Percentiles rank a stretch among this genome's conserved stretches.
Evolutionary conservation across 2,797 vertebrate species (phyloP).

Genomic region (Hypotaenidia philippensis): DNA sequence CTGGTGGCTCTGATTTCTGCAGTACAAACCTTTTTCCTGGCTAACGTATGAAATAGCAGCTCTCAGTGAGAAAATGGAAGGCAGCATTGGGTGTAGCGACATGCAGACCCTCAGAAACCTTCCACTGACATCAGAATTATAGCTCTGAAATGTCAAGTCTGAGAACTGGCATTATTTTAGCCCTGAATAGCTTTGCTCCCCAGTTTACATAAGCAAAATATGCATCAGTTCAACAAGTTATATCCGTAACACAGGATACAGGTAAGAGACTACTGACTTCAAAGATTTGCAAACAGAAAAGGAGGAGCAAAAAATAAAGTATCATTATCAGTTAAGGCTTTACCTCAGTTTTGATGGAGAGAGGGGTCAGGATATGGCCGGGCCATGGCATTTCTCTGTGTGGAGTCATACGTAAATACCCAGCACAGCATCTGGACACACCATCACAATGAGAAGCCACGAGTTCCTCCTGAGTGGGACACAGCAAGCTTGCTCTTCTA

Average conservation of each 20-base stretch:
- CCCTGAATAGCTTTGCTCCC: not conserved
- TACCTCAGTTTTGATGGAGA: not conserved
- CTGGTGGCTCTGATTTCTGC: not conserved
- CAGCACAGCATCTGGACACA: not conserved
- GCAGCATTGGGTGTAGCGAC: not conserved
- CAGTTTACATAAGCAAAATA: not conserved
- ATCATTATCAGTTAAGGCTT: not conserved
- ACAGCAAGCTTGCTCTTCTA: not conserved
- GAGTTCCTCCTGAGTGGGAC: not conserved
- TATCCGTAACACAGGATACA: not conserved
- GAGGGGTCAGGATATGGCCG: not conserved
- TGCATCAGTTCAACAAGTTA: not conserved
- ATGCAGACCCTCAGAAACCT: accelerated
- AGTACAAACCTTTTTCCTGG: not conserved
- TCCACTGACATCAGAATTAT: not conserved
- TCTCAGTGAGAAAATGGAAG: not conserved
- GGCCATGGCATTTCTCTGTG: not conserved
- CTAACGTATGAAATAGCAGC: not conserved
- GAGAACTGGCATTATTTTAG: not conserved
- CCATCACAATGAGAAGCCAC: too few relatives aligned
- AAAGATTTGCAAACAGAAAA: not conserved
- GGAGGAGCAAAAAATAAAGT: too few relatives aligned
- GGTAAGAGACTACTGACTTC: not conserved
- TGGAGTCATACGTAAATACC: not conserved
- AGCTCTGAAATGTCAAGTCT: not conserved